phyloP scores from a whole-genome alignment of 2,113 vertebrate genomes.

The Alethe diademata region DNA sequence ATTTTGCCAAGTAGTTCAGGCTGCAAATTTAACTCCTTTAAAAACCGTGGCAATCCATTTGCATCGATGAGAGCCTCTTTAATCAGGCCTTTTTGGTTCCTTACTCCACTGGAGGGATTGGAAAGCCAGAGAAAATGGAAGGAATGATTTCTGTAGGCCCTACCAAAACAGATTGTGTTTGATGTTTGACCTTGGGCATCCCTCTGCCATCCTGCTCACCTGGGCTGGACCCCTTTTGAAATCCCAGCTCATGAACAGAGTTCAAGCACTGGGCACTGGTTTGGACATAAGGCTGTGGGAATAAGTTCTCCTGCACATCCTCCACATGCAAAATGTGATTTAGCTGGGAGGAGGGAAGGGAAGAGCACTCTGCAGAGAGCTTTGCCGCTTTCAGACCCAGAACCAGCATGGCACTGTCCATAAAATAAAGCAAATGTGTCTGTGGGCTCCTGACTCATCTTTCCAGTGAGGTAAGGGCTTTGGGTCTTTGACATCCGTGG shows the following conservation, averaged over 20 bases:
- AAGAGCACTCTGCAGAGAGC: neutral
- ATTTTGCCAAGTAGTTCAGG: neutral
- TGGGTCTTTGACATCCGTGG: neutral
- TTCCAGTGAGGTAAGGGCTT: neutral
- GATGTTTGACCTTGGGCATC: neutral
- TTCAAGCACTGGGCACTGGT: neutral
- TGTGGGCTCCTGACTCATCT: neutral
- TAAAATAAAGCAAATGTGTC: neutral
- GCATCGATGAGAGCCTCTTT: neutral
- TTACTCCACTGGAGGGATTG: neutral
- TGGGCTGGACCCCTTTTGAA: neutral
- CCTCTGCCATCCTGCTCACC: neutral
- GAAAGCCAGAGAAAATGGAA: neutral
- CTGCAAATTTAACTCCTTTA: constrained; percentile 34
- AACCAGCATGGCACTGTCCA: fast-evolving
- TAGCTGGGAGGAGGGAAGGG: neutral
- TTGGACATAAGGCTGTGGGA: neutral
- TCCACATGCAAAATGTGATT: neutral
- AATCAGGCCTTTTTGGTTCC: neutral
- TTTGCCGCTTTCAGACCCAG: neutral
- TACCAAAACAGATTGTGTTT: neutral
- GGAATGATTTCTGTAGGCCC: neutral
- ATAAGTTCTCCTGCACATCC: neutral
- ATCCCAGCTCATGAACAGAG: neutral
- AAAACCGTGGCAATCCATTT: neutral